Base-by-base conservation (phyloP, 2,888 invertebrate species). In the Gnatocerus cornutus region DNA sequence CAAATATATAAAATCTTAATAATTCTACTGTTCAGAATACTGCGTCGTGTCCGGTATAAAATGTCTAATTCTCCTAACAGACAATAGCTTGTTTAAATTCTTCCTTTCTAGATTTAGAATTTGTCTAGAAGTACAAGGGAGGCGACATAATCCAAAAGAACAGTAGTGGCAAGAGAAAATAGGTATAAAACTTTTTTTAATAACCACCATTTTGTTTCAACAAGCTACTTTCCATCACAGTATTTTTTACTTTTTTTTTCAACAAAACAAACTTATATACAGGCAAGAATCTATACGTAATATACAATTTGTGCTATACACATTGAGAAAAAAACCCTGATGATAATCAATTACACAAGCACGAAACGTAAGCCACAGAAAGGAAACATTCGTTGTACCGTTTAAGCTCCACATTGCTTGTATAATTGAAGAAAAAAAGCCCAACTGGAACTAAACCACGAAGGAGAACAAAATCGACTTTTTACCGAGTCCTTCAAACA, bases 1-100 rank as follows among this genome's bases (percentile, higher is more conserved):
- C 77, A 77, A 77, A 75, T 77, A 76, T 75, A 77, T 76, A 77
- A 75, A 74, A 74, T 63, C 65, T 74, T 72, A 71, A 69, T 68
- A 33, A 45, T 69, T 72, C 72, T 74, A 78, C 73, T 74, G 73
- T 74, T 74, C 73, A 74, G 73, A 76, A 78, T 74, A 76, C 76
- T 76, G 74, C 71, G 71, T 73, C 63, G 50, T 53, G 59, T 65
- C 74, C 69, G 73, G 75, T 76, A 75, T 75, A 78, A 77, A 77
- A 76, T 74, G 75, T 71, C 73, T 77, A 76, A 74, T 74, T 67
- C 29, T 74, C 71, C 73, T 75, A 76, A 77, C 72, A 76, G 76
- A 76, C 73, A 75, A 76, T 75, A 74, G 73, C 68, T 74, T 62
- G 62, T 71, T 67, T 45, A 9, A 29, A 21, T 21, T 41, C 9